A percentile compares a stretch with the other conserved stretches of the same genome.
These are phyloP conservation scores for Lysiphlebus fabarum DNA, from an alignment of 1,140 invertebrate genomes.

Conservation along the genomic window DNA sequence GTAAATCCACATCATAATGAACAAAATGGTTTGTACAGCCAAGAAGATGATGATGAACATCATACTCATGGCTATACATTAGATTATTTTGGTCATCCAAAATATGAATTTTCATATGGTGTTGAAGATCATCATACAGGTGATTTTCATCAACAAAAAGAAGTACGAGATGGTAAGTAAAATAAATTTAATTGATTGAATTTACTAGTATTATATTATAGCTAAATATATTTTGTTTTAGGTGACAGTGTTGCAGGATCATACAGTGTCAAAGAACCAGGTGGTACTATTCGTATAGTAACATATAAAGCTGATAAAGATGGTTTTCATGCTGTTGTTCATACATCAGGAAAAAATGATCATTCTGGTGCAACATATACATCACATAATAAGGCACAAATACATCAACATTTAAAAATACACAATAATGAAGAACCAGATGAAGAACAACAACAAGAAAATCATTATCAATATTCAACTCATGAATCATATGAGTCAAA, in stretches of 20 bases:
- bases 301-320: conserved; percentile 73
- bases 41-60: conserved; percentile 26
- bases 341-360: conserved; percentile 61
- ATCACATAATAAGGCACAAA: conserved; percentile 25
- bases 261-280: conserved; percentile 73
- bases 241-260: conserved; percentile 59
- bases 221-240: conserved; percentile 26
- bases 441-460: not conserved
- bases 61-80: conserved; percentile 28
- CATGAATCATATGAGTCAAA: no score
- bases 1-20: conserved; percentile 30
- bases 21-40: conserved; percentile 32
- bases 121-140: conserved; percentile 67
- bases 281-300: conserved; percentile 72
- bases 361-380: conserved; percentile 35
- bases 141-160: conserved; percentile 59
- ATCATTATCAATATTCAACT: no score
- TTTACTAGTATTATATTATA: not conserved
- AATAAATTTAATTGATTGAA: conserved; percentile 20
- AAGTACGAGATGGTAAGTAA: conserved; percentile 50
- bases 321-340: conserved; percentile 72
- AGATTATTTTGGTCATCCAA: conserved; percentile 56
- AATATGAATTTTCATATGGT: conserved; percentile 68
- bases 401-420: conserved; percentile 3
- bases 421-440: not conserved